Base-by-base conservation (phyloP, 2,113 vertebrate species). In the Catharus minimus region DNA sequence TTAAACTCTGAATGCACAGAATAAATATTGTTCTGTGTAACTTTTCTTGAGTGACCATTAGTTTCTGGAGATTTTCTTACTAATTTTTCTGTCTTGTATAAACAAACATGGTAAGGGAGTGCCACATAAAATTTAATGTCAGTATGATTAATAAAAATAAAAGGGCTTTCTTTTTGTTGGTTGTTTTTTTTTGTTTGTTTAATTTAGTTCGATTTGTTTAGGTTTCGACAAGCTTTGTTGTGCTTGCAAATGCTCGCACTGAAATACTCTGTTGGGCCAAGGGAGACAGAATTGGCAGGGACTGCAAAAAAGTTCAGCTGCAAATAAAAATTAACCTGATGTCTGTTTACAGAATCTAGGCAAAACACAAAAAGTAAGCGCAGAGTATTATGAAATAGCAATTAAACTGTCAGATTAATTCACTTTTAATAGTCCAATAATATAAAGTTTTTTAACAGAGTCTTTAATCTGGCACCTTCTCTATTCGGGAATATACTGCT, bases 281-380 rank as follows among this genome's bases (percentile, higher is more conserved):
- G 22, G 49, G 24, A 91, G 33, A 2, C 49, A 82, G 21, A 78
- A 32, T 8, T 89, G 78, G 26, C 32, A 65, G 32, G 28, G 14
- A 52, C 71, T 68, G 32, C 20, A 78, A 86, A 82, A 82, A 84
- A 61, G 53, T 55, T 90, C 49, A 55, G 52, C 52, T 86, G 16
- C 43, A 86, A 86, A 78, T 74, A 79, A 93, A 93, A 92, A 84
- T 78, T 83, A 90, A 92, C 80, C 38, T 61, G 68, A 52, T 83
- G 82, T 68, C 68, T 90, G 61, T 90, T 95, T 91, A 93, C 53
- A 82, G 64, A 90, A 71, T 46, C 68, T 41, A 77, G 46, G 61
- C 68, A 84, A 86, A 93, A 82, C 39, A 71, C 13, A 47, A 61
- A 68, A 95, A 74, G 22, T 27, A 90, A 88, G 64, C 12, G 13